phyloP scores from a whole-genome alignment of 2,888 invertebrate species.

The Diadromus collaris region DNA sequence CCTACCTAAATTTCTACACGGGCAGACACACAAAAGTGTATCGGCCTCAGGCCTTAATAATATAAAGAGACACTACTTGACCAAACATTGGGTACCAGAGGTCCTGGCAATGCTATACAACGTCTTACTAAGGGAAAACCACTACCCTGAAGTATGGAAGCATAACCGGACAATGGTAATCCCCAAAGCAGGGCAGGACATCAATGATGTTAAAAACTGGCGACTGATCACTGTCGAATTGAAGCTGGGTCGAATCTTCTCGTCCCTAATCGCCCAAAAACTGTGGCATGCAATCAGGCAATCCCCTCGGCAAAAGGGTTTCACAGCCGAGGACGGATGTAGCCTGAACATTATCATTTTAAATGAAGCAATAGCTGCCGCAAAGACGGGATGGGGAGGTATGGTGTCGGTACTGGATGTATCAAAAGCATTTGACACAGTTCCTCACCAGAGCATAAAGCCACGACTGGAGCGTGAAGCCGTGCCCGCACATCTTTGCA shows the following conservation, averaged over 20 bases:
- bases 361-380: not conserved
- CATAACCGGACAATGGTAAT: constrained; percentile 71
- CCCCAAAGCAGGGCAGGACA: constrained; percentile 72
- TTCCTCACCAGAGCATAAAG: constrained; percentile 56
- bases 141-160: constrained; percentile 66
- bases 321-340: constrained; percentile 68
- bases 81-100: not conserved
- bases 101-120: constrained; percentile 35
- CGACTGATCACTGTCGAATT: constrained; percentile 73
- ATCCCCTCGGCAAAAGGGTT: constrained; percentile 70
- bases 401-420: constrained; percentile 58
- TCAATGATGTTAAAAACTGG: constrained; percentile 66
- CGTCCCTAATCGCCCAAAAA: constrained; percentile 66
- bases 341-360: constrained; percentile 51
- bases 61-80: constrained; percentile 58
- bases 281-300: constrained; percentile 16
- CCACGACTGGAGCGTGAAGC: constrained; percentile 39
- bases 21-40: constrained; percentile 32
- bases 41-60: constrained; percentile 68
- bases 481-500: not conserved
- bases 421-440: constrained; percentile 65
- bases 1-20: too few species aligned
- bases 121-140: not conserved
- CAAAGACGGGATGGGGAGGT: constrained; percentile 41
- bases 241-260: constrained; percentile 69